Evolutionary conservation across 2,113 vertebrate species (phyloP), one percentile per base, ranked within the genome.

Genomic region (Rhinoderma darwinii): DNA sequence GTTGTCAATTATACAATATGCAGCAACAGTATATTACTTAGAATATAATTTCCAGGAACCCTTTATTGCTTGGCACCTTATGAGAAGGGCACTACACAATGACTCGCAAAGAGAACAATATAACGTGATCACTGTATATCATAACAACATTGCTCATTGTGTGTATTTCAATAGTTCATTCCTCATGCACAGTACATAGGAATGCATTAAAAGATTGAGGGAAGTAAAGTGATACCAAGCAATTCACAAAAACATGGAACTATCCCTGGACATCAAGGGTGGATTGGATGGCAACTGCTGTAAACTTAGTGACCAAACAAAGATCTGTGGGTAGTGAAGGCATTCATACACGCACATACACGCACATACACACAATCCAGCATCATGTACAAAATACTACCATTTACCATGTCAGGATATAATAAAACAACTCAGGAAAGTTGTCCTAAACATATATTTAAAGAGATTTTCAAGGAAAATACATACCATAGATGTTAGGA

Each of bases 141-240:
- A 74, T 74, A 43, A 74, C 39, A 1, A 25, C 72, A 43, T n/a
- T 12, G 39, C 72, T 25, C 25, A 44, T 43, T 74, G 39, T 27
- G 15, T 47, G 25, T 0, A 17, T 44, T 27, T 75, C 39, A 44
- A 75, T 75, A 8, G 39, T 44, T 27, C 39, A 27, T 44, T 75
- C 25, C 41, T n/a, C 41, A n/a, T 15, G 73, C 41, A 47, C 22
- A 44, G 39, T 17, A 75, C 39, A 44, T 47, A 27, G 22, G 68
- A 72, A 44, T 47, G 27, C 30, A 70, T 70, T 70, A 35, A 70
- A 70, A 75, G 12, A 47, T 5, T 15, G 25, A 17, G 25, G n/a
- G 41, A 75, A 22, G 72, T 74, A 43, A 74, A 44, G 25, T 75
- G 73, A 75, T 47, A 75, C 73, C 5, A 15, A 75, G 73, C 22